Base-by-base conservation (phyloP, 2,888 invertebrate species). In the Ochlodes sylvanus region DNA sequence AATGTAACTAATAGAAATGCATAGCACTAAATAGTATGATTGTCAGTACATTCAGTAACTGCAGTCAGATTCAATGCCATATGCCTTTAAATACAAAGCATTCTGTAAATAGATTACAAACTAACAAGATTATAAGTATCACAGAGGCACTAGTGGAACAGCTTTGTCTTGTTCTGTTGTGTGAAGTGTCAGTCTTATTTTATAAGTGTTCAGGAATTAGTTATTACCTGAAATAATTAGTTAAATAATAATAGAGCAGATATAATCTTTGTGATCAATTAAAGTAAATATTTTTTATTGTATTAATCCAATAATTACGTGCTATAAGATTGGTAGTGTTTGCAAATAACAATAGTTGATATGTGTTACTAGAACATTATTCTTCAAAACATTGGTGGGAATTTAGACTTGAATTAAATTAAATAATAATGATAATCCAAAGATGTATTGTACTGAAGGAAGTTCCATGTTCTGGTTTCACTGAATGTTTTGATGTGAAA, bases 401-500 rank as follows among this genome's bases (percentile, higher is more conserved):
- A 32, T 44, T 10, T 19, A 10, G 10, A 32, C 32, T 60, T 17
- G 5, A 27, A 42, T 14, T 15, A 41, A 19, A 19, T 42, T 42
- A 1, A 42, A 60, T 32, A 19, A 32, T 12, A 50, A 15, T 47
- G 5, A 27, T 7, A 7, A 19, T 14, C 1, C 9, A 27, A 42
- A 44, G 21, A 60, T 44, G 1, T 27, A 14, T 9, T 9, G 27
- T 10, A 21, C 19, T 47, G 14, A 58, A 58, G n/a, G 42, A 58
- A 58, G 17, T 19, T 6, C 14, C 55, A 52, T 61, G 66, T 67
- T 67, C 54, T 67, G 44, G 66, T 67, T 55, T 41, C 66, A 67
- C 54, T 17, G 7, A 14, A 34, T 19, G 21, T 66, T 32, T n/a
- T 61, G 19, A 60, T 61, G 54, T 67, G 44, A 60, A 44, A 61